A percentile compares a stretch with the other conserved stretches of the same genome.
Evolutionary conservation across 1,140 invertebrate genomes (phyloP).

Genomic region (Dolichoris vasculosae): DNA sequence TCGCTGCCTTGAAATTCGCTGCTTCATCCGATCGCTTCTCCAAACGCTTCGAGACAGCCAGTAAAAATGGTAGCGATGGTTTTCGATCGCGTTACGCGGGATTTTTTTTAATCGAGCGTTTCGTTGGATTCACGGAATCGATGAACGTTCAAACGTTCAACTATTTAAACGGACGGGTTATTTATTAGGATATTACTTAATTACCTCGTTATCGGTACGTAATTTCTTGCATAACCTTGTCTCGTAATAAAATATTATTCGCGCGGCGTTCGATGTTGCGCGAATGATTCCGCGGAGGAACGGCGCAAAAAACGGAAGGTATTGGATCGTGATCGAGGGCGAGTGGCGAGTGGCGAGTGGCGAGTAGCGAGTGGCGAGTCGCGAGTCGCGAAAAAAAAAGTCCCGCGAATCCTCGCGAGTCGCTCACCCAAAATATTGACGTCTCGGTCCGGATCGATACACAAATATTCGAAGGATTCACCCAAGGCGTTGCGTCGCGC

Average conservation of each 20-base stretch:
- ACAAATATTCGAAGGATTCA: conserved; percentile 1
- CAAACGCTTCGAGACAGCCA: too few species aligned
- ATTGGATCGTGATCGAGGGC: not conserved
- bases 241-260: not conserved
- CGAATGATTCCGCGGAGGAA: not conserved
- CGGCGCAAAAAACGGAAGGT: not conserved
- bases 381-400: not conserved
- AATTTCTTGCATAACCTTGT: conserved; percentile 1
- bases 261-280: not conserved
- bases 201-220: not conserved
- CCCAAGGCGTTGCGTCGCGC: not conserved
- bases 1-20: too few species aligned
- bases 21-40: too few species aligned
- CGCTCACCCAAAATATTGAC: conserved; percentile 28
- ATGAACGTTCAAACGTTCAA: not conserved
- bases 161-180: not conserved
- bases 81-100: too few species aligned
- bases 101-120: too few species aligned
- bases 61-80: too few species aligned
- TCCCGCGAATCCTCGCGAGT: not conserved
- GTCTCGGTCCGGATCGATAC: not conserved
- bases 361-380: too few species aligned
- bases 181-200: not conserved
- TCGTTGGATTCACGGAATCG: not conserved
- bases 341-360: not conserved